Percentiles rank a stretch among this genome's conserved stretches.
Conservation (phyloP, 1,140 invertebrate genomes). For the Drosophila parvula region DNA sequence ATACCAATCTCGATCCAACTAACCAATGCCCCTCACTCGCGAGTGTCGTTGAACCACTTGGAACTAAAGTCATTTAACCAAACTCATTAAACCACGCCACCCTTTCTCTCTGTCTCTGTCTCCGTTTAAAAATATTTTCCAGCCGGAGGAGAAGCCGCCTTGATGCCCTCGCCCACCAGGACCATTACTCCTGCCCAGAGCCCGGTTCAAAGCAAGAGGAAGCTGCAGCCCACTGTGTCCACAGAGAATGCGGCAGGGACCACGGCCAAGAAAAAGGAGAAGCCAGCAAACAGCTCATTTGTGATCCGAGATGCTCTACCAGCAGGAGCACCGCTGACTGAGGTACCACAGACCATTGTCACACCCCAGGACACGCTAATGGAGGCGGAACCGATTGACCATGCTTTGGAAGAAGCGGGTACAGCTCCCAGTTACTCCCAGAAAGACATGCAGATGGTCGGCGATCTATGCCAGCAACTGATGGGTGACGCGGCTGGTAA, state of each 20-base stretch:
- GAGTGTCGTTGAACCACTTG: conserved; percentile 73
- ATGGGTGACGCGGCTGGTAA: conserved; percentile 32
- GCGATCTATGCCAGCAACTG: conserved; percentile 73
- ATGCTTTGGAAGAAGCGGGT: conserved; percentile 19
- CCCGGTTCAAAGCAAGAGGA: conserved; percentile 86
- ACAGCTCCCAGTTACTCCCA: conserved; percentile 63
- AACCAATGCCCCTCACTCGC: conserved; percentile 43
- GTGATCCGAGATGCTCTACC: conserved; percentile 45
- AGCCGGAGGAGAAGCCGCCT: conserved; percentile 84
- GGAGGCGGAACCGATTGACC: conserved; percentile 71
- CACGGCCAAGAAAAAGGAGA: conserved; percentile 77
- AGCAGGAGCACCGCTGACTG: conserved; percentile 19
- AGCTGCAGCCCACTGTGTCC: conserved; percentile 89
- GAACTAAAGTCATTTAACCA: conserved; percentile 77
- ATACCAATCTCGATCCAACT: conserved; percentile 16
- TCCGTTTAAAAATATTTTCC: conserved; percentile 28
- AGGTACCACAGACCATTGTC: conserved; percentile 6
- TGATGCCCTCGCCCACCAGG: conserved; percentile 86
- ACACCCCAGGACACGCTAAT: conserved; percentile 50
- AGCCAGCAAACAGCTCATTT: conserved; percentile 71
- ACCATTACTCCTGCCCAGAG: conserved; percentile 85
- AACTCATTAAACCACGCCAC: conserved; percentile 76
- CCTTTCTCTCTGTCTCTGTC: conserved; percentile 62
- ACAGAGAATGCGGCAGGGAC: conserved; percentile 85
- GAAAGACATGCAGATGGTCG: conserved; percentile 83